Evolutionary conservation across 1,140 invertebrate species (phyloP).

Genomic region (Nomia melanderi): DNA sequence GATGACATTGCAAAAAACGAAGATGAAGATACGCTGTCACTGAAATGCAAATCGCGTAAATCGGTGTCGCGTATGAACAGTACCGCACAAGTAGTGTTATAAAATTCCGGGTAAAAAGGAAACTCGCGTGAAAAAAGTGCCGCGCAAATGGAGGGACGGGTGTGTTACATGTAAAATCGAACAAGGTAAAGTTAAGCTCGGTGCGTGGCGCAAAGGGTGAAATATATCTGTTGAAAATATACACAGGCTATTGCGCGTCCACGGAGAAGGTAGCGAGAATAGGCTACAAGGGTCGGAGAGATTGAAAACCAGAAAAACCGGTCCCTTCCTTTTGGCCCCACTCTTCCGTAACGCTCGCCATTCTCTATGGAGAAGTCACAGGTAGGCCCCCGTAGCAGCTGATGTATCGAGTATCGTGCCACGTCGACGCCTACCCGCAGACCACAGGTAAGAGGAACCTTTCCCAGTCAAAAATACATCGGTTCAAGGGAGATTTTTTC

Average conservation of each 20-base stretch:
- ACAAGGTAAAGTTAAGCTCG: background rate
- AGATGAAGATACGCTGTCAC: no score
- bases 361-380: slow-evolving; percentile 55
- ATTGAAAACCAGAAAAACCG: slow-evolving; percentile 78
- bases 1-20: no score
- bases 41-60: no score
- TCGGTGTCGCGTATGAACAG: no score
- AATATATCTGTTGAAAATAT: slow-evolving; percentile 9
- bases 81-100: no score
- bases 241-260: slow-evolving; percentile 29
- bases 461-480: slow-evolving; percentile 56
- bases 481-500: slow-evolving; percentile 22
- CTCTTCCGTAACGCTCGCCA: slow-evolving; percentile 38
- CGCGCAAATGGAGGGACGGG: no score
- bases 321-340: slow-evolving; percentile 60
- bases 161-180: no score
- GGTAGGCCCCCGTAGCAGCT: slow-evolving; percentile 58
- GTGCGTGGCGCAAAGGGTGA: background rate
- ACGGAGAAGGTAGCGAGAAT: slow-evolving; percentile 51
- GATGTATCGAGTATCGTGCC: slow-evolving; percentile 67
- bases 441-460: slow-evolving; percentile 64
- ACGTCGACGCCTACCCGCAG: slow-evolving; percentile 57
- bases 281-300: slow-evolving; percentile 55
- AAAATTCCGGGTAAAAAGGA: no score
- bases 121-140: no score